Evolutionary conservation across 1,140 invertebrate genomes (phyloP), one percentile per base, ranked within the genome.

Genomic region (Venustaconcha ellipsiformis): DNA sequence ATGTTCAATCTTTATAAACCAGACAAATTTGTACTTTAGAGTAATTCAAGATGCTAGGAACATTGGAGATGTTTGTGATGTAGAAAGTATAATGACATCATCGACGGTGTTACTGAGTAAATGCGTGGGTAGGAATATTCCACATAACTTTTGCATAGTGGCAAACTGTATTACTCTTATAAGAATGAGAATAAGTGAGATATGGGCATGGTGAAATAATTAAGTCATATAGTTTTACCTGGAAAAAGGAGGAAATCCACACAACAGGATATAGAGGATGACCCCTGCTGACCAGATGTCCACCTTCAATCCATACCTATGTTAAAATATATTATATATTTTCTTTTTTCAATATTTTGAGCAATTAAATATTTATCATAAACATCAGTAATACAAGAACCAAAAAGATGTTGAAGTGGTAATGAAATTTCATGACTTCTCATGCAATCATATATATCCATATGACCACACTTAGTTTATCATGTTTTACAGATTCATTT

Each of bases 251-350:
- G 98, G 97, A 91, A 98, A 99, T 23, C 98, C 98, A 90, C 97
- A 99, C 0, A 99, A 91, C 37, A 99, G 92, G 84, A 99, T 98
- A 88, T 99, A 99, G 4, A 98, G 91, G 79, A 99, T 99, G 6
- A 99, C 97, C 55, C 98, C 98, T 71, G 96, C 95, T 23, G 98
- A 97, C 98, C 98, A 99, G 23, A 99, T 94, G 89, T 99, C 98
- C 81, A 99, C 98, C 81, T 91, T 88, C 12, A 89, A 71, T 14
- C 90, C 90, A 81, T 92, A 92, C 12, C 96, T 98, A 87, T 13
- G 90, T 70, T 62, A 30, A n/a, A 23, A 60, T 17, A 30, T 17
- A n/a, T n/a, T n/a, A 17, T 0, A 5, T n/a, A 8, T 23, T 11
- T 62, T 18, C n/a, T n/a, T 62, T 18, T n/a, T 62, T 14, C 18